Conservation (phyloP, 2,113 vertebrate genomes). For the Saguinus imperator region DNA sequence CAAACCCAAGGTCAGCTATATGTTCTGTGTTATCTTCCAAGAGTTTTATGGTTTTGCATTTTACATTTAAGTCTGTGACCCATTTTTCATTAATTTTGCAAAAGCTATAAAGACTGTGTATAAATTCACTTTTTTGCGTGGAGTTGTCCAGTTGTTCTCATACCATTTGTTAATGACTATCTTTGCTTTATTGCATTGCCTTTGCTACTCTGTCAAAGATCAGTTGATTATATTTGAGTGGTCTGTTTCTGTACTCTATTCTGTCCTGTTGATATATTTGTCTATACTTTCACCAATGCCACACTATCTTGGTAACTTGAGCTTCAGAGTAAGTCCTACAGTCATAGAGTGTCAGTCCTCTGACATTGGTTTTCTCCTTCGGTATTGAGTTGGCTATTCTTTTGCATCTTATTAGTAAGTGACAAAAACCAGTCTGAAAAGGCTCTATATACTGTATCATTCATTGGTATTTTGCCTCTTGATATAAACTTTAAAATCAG, state of each 20-base stretch:
- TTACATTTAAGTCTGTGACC: not conserved
- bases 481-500: not conserved
- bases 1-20: not conserved
- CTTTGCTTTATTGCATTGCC: not conserved
- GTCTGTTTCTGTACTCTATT: not conserved
- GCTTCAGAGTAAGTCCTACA: not conserved
- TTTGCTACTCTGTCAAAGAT: not conserved
- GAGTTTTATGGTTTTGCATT: not conserved
- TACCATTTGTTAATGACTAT: not conserved
- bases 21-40: not conserved
- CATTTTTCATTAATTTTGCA: not conserved
- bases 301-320: not conserved
- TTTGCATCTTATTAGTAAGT: not conserved
- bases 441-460: not conserved
- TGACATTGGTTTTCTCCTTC: not conserved
- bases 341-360: not conserved
- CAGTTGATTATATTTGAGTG: not conserved
- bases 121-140: not conserved
- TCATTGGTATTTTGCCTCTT: not conserved
- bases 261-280: not conserved
- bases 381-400: not conserved
- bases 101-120: not conserved
- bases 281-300: not conserved
- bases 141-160: not conserved
- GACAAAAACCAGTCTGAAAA: not conserved